These are phyloP conservation scores for Herminia tarsipennalis DNA, from an alignment of 2,888 invertebrate species.

Conservation along the genomic window DNA sequence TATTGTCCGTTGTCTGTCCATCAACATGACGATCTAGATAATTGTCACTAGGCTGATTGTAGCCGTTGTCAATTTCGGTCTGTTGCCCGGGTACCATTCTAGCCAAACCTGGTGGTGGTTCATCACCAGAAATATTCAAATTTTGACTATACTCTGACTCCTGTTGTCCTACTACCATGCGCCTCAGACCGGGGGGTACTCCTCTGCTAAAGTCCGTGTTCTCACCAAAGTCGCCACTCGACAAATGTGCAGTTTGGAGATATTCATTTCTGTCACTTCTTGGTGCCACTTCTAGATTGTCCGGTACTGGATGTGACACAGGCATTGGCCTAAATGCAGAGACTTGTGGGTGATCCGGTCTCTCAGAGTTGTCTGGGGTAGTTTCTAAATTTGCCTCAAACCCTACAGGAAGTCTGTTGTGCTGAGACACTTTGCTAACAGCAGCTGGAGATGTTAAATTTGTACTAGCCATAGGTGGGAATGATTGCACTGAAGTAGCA, in stretches of 20 bases:
- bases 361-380: slow-evolving; percentile 89
- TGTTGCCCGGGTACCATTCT: slow-evolving; percentile 84
- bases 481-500: slow-evolving; percentile 51
- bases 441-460: slow-evolving; percentile 68
- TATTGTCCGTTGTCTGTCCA: slow-evolving; percentile 69
- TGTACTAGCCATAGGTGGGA: slow-evolving; percentile 59
- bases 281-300: slow-evolving; percentile 87
- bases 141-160: slow-evolving; percentile 80
- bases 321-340: slow-evolving; percentile 55
- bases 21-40: slow-evolving; percentile 78
- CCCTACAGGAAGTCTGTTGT: slow-evolving; percentile 63
- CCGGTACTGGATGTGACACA: slow-evolving; percentile 69
- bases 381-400: slow-evolving; percentile 88
- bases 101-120: slow-evolving; percentile 82
- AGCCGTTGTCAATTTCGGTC: slow-evolving; percentile 68
- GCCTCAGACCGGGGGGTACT: slow-evolving; percentile 87
- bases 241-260: slow-evolving; percentile 90
- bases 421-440: slow-evolving; percentile 66
- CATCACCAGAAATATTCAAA: slow-evolving; percentile 69
- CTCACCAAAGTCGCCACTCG: slow-evolving; percentile 82
- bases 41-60: slow-evolving; percentile 67
- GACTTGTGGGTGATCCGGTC: slow-evolving; percentile 82
- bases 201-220: slow-evolving; percentile 75
- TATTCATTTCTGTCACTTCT: slow-evolving; percentile 91
- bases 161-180: slow-evolving; percentile 89